phyloP scores from a whole-genome alignment of 2,113 vertebrate species.

The Jaculus jaculus region DNA sequence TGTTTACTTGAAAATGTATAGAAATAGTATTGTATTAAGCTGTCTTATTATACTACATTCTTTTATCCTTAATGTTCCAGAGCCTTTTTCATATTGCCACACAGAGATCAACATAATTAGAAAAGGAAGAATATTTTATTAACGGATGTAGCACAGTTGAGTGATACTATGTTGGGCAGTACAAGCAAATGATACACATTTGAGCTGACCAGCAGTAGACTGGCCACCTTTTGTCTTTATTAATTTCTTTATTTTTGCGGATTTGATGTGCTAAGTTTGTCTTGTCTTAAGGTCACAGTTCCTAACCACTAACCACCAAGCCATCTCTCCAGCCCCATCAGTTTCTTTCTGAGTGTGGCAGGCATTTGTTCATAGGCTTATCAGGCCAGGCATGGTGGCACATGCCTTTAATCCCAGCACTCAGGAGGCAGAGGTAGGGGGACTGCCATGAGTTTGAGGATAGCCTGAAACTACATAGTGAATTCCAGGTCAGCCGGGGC shows the following conservation, averaged over 20 bases:
- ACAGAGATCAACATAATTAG: background rate
- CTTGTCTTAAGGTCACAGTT: constrained; percentile 10
- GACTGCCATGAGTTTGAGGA: too few relatives aligned
- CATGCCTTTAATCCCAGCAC: too few relatives aligned
- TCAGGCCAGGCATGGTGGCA: background rate
- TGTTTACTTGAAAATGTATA: constrained; percentile 40
- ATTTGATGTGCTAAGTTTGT: background rate
- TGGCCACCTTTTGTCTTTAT: background rate
- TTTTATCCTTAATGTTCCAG: background rate
- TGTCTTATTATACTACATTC: background rate
- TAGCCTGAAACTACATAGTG: too few relatives aligned
- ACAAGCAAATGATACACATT: too few relatives aligned
- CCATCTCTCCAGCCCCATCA: too few relatives aligned
- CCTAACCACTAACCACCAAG: too few relatives aligned
- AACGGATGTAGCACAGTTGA: background rate
- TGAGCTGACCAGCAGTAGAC: background rate
- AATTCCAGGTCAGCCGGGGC: too few relatives aligned
- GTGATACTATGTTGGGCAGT: background rate
- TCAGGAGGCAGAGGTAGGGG: too few relatives aligned
- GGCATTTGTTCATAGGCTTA: background rate
- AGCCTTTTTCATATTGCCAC: background rate
- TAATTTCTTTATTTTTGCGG: constrained; percentile 1
- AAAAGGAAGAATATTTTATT: constrained; percentile 5
- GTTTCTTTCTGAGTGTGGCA: constrained; percentile 12
- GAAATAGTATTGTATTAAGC: background rate